These are phyloP conservation scores for Asarcornis scutulata DNA, from an alignment of 2,113 vertebrate species.

Conservation along the genomic window DNA sequence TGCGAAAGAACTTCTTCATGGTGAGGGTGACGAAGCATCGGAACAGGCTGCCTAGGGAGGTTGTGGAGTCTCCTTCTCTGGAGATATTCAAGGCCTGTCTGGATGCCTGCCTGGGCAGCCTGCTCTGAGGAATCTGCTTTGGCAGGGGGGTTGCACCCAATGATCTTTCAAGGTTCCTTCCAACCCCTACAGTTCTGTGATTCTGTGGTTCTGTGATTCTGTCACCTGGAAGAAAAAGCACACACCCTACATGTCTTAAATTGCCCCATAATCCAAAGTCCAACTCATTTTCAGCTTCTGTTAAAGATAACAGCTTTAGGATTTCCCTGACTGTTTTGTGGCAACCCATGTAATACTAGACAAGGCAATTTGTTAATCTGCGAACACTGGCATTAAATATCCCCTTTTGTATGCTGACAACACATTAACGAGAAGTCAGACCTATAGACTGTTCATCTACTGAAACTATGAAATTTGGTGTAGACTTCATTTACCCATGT, in stretches of 20 bases:
- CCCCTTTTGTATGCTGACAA: conserved; percentile 40
- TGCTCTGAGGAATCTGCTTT: no score
- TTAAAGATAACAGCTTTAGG: not conserved
- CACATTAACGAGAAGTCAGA: conserved; percentile 21
- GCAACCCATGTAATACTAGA: not conserved
- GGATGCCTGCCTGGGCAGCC: no score
- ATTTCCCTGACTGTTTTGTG: conserved; percentile 35
- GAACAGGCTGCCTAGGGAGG: no score
- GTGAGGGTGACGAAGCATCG: no score
- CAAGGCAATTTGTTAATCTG: conserved; percentile 66
- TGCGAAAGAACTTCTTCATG: no score
- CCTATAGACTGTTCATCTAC: conserved; percentile 7
- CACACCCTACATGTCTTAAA: not conserved
- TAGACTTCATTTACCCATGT: conserved; percentile 59
- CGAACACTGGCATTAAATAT: conserved; percentile 21
- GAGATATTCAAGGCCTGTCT: no score
- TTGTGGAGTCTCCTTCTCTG: no score
- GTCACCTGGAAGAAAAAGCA: not conserved
- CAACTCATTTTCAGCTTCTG: conserved; percentile 1
- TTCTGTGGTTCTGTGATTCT: no score
- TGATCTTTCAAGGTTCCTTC: no score
- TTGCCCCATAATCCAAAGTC: not conserved
- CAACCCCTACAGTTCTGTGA: no score
- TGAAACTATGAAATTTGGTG: conserved; percentile 19
- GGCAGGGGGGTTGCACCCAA: no score